Conservation (phyloP, 2,113 vertebrate genomes). For the Eubucco bourcierii region DNA sequence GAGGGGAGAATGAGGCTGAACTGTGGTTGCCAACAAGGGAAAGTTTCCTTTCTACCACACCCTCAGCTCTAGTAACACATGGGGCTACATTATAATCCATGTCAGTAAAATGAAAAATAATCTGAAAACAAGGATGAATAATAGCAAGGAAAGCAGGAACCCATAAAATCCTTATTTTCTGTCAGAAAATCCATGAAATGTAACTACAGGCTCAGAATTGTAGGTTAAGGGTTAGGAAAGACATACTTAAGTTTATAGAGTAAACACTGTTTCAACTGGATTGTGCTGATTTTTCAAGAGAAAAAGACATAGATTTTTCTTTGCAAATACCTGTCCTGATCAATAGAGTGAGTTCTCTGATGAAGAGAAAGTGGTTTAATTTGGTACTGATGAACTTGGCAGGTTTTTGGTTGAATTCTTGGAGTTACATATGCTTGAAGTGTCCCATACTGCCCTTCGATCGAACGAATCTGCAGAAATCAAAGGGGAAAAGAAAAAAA, state of each 20-base stretch:
- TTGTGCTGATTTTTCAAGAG: background rate
- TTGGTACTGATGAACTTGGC: slow-evolving; percentile 91
- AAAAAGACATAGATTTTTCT: background rate
- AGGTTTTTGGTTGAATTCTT: slow-evolving; percentile 95
- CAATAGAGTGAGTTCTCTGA: slow-evolving; percentile 89
- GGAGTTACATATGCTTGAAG: slow-evolving; percentile 94
- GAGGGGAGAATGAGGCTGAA: background rate
- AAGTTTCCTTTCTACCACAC: background rate
- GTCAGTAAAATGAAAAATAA: background rate
- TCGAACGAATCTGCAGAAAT: slow-evolving; percentile 86
- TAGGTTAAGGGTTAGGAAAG: background rate
- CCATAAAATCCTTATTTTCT: background rate
- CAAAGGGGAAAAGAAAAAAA: background rate
- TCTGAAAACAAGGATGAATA: background rate
- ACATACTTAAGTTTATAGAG: background rate
- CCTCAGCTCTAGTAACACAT: background rate
- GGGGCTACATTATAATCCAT: background rate
- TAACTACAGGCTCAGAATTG: background rate
- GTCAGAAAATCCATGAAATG: background rate
- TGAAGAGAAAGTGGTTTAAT: slow-evolving; percentile 97
- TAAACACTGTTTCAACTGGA: background rate
- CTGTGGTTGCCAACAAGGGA: background rate
- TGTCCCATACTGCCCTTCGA: slow-evolving; percentile 96
- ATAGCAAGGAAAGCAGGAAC: background rate
- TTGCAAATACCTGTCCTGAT: slow-evolving; percentile 83